A percentile compares a stretch with the other conserved stretches of the same genome.
These are phyloP conservation scores for Ptychodera flava DNA, from an alignment of 35 echinoderm and acorn worm species.

Conservation along the genomic window DNA sequence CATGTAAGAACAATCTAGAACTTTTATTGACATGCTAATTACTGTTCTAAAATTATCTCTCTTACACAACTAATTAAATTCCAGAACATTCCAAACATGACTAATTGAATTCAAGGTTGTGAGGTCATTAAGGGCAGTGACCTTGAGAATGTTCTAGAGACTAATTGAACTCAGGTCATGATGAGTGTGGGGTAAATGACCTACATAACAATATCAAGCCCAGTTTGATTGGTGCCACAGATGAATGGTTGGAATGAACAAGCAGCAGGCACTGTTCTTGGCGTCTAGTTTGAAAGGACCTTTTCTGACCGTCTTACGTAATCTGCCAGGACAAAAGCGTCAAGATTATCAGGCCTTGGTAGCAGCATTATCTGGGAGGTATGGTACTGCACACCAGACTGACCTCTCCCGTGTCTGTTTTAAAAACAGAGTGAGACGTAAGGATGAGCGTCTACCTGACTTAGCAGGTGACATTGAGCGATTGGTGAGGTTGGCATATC, in stretches of 20 bases:
- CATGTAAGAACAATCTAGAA: too few relatives aligned
- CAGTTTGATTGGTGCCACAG: slow-evolving; percentile 28
- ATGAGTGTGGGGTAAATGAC: too few relatives aligned
- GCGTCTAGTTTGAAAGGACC: not conserved
- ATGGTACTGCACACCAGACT: slow-evolving; percentile 24
- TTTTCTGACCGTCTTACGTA: not conserved
- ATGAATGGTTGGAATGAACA: slow-evolving; percentile 13
- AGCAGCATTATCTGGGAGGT: not conserved
- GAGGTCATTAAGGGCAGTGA: too few relatives aligned
- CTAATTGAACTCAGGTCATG: too few relatives aligned
- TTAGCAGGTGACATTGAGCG: slow-evolving; percentile 18
- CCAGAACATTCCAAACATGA: too few relatives aligned
- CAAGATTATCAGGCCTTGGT: slow-evolving; percentile 7
- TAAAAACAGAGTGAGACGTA: slow-evolving; percentile 14
- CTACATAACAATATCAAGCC: not conserved
- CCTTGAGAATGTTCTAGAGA: too few relatives aligned
- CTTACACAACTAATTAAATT: too few relatives aligned
- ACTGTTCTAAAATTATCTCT: too few relatives aligned
- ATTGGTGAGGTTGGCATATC: slow-evolving; percentile 17
- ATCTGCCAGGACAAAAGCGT: slow-evolving; percentile 6
- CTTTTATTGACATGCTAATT: too few relatives aligned
- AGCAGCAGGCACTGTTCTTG: not conserved
- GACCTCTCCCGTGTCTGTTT: slow-evolving; percentile 9
- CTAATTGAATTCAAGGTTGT: too few relatives aligned
- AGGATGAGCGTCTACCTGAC: slow-evolving; percentile 21